Conservation (phyloP, 2,113 vertebrate species). For the Colius striatus region DNA sequence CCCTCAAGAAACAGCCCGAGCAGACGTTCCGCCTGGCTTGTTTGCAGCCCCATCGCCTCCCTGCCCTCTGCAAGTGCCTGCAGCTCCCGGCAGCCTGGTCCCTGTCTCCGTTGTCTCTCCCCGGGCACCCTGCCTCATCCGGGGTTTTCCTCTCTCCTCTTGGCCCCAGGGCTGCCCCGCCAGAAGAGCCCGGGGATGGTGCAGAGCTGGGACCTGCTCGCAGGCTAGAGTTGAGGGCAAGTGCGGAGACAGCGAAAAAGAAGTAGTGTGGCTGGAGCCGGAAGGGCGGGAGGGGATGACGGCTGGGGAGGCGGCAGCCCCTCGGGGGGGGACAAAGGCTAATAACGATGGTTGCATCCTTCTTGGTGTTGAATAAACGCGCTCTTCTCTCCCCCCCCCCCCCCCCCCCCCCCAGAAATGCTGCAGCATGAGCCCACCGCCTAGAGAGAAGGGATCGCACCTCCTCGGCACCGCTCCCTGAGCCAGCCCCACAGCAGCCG, state of each 20-base stretch:
- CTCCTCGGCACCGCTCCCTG: background rate
- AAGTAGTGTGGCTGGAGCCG: background rate
- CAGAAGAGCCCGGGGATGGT: background rate
- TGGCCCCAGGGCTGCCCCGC: background rate
- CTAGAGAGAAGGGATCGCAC: background rate
- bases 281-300: background rate
- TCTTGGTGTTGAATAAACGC: background rate
- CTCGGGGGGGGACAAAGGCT: background rate
- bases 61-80: background rate
- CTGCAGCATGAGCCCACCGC: constrained; percentile 58
- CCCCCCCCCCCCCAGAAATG: constrained; percentile 53
- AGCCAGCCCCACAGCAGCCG: background rate
- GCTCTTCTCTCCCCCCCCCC: background rate
- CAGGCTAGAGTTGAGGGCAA: background rate
- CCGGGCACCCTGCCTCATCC: background rate
- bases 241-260: background rate
- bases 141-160: background rate
- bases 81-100: background rate
- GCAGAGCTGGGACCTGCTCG: background rate
- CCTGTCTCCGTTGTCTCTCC: background rate
- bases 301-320: background rate
- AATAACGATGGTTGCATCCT: background rate
- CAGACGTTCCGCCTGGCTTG: background rate
- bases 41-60: background rate
- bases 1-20: background rate